Base-by-base conservation (phyloP, 2,797 vertebrate species). In the Crenichthys baileyi region DNA sequence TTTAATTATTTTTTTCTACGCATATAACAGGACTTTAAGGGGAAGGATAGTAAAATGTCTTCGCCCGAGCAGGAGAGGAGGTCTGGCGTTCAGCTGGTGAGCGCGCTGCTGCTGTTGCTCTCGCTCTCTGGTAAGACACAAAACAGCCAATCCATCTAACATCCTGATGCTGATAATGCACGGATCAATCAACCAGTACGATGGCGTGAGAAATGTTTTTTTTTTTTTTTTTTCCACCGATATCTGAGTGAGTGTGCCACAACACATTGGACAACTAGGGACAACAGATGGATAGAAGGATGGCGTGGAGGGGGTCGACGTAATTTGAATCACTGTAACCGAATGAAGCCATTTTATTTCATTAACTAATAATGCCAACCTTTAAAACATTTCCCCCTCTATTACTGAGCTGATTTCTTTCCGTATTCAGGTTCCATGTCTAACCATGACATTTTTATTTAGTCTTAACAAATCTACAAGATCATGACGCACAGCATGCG, bases 101-200 rank as follows among this genome's bases (percentile, higher is more conserved):
- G 91, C 89, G 87, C 90, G 51, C 76, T 84, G 84, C 81, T 85
- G 88, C 83, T 92, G 86, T 84, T 92, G 87, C 87, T 94, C 51
- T 80, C 81, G 78, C 80, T 93, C 83, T 90, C 92, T 31, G 93
- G 93, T 94, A 94, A 94, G 93, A 90, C 67, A 73, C 65, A 39
- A 31, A 56, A 77, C 73, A 78, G 20, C 29, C 56, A 20, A 46
- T 70, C 9, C 65, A 75, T 76, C 80, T 79, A 58, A 79, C 78
- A 46, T 72, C 36, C 65, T 26, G 56, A 67, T 51, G 46, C 79
- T 16, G 79, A 50, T 74, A 60, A 79, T 79, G 44, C 56, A 18
- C 20, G 4, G 75, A 87, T 75, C 78, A 85, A 24, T 67, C 20
- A 65, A 20, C 18, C 36, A 11, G 36, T 24, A n/a, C 22, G 9